Conservation (phyloP, 2,113 vertebrate species). For the Ictalurus furcatus region DNA sequence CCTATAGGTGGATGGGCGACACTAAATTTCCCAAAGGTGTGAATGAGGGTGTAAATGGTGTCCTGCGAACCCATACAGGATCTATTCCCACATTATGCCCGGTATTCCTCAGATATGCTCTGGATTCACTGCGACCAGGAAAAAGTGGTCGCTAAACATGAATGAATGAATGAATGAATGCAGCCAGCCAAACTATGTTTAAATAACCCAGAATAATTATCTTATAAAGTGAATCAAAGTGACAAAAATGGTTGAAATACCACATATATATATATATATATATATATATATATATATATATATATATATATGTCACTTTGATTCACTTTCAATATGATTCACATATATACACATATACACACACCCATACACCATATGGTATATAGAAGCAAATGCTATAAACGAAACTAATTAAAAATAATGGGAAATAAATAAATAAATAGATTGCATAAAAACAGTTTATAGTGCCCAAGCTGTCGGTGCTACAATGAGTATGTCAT, state of each 20-base stretch:
- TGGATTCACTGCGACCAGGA: neutral
- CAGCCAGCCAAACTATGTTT: neutral
- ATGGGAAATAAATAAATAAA: neutral
- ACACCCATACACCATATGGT: neutral
- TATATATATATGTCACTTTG: no score
- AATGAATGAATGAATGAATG: neutral
- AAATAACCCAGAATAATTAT: neutral
- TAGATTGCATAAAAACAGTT: neutral
- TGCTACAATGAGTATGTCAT: neutral
- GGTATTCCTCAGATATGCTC: neutral
- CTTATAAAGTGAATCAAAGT: neutral
- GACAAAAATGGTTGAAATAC: neutral
- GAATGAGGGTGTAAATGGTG: neutral
- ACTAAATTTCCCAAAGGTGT: neutral
- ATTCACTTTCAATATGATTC: no score
- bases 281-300: no score
- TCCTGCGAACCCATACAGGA: neutral
- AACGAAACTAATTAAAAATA: neutral
- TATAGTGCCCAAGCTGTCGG: neutral
- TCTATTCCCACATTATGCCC: neutral
- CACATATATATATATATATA: no score
- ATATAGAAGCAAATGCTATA: neutral
- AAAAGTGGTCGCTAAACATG: neutral
- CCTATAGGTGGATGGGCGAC: neutral
- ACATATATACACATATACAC: no score